Base-by-base conservation (phyloP, 2,797 vertebrate species). In the Notoglanidium macrostoma region DNA sequence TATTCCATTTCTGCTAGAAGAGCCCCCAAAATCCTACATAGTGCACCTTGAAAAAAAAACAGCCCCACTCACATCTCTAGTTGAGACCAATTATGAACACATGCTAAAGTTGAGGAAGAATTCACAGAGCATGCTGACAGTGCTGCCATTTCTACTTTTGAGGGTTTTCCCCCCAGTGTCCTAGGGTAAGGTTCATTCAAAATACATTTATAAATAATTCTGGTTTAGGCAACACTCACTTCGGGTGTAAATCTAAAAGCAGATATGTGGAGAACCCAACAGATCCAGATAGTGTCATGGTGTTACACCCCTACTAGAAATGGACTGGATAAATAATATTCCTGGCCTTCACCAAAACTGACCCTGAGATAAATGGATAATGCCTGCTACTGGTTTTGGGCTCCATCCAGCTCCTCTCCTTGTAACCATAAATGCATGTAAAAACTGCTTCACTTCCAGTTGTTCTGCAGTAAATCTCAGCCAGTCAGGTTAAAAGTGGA, bases 391-490 rank as follows among this genome's bases (percentile, higher is more conserved):
- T 46, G 59, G 51, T 49, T 86, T 44, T 14, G 26, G 54, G n/a
- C 68, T 83, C 49, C 35, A 68, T 73, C 68, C 14, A 81, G 80
- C 65, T 87, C 29, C 54, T 61, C 84, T 54, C 61, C 51, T 81
- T 23, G 23, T 88, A 92, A 87, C 86, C 88, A 80, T 40, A 54
- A 85, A 87, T 35, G 67, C 54, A 80, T 82, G 85, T 87, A 83
- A 89, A 89, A 89, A 88, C 32, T 44, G 61, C 78, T 80, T 85
- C 70, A 14, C 84, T 87, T 91, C 89, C 88, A 73, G 59, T 81
- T 84, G 83, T 88, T 87, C 85, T 90, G 91, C 90, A 90, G 92
- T 90, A 93, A 93, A 93, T 93, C 93, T 90, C 73, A 90, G 92
- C 86, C 89, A 92, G 87, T 85, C 87, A 83, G 90, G 86, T 89